phyloP scores from a whole-genome alignment of 2,113 vertebrate species.

The Leptobrachium leishanense region DNA sequence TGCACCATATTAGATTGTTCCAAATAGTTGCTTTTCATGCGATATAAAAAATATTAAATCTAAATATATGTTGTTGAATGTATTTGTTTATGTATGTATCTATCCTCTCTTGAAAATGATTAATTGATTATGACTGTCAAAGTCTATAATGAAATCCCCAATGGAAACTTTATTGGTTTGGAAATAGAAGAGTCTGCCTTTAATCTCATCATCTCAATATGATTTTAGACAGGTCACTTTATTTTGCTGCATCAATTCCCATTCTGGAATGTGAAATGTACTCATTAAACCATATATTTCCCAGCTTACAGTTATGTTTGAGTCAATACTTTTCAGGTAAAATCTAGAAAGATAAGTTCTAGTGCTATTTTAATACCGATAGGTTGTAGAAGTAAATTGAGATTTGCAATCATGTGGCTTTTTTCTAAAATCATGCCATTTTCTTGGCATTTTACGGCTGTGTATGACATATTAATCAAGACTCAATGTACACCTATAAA shows the following conservation, averaged over 20 bases:
- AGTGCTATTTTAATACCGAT: neutral
- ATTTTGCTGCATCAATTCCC: neutral
- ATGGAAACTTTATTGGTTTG: neutral
- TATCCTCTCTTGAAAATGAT: neutral
- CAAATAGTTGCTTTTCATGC: too few species aligned
- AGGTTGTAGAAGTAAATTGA: neutral
- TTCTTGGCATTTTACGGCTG: too few species aligned
- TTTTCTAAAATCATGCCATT: too few species aligned
- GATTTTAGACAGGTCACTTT: neutral
- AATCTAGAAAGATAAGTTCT: neutral
- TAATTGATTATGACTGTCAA: neutral
- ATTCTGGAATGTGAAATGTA: neutral
- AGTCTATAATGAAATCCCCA: neutral
- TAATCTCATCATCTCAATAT: neutral
- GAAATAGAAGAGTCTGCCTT: neutral
- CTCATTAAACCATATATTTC: neutral
- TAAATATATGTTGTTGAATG: neutral
- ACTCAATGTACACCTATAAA: too few species aligned
- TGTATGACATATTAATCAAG: too few species aligned
- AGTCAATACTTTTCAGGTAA: neutral
- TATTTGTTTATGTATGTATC: neutral
- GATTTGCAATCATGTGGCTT: too few species aligned
- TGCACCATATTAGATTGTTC: too few species aligned
- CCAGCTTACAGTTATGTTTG: neutral
- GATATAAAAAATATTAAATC: too few species aligned